Base-by-base conservation (phyloP, 2,888 invertebrate species). In the Dendrolimus pini region DNA sequence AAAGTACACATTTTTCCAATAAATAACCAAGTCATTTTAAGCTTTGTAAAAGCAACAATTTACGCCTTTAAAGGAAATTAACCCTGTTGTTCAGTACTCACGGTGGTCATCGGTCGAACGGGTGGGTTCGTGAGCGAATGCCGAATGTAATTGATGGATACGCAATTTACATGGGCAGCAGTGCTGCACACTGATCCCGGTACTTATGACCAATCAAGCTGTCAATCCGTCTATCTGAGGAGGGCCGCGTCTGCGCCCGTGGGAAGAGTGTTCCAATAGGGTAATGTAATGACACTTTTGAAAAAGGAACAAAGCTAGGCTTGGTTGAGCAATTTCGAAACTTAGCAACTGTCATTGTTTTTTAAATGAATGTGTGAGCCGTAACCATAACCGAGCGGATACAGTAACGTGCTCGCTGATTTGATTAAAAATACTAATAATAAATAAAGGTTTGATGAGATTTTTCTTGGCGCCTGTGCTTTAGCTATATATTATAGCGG, bases 171-270 rank as follows among this genome's bases (percentile, higher is more conserved):
- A 77, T 78, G 75, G 70, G 71, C 74, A 72, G 75, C 71, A 69
- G 69, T 72, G 74, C 75, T 74, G 71, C 73, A 62, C 74, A 59
- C 41, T 56, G 64, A 67, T 72, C 71, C 70, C 75, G 74, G 74
- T 80, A 82, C 83, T 87, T 85, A 84, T 75, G 67, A 69, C 77
- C 86, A 87, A 88, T 88, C 88, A 84, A 77, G 67, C 77, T 85
- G 87, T 88, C 88, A 87, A 83, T 74, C 82, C 77, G 77, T 79
- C 82, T 68, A 71, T 73, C 71, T 58, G 59, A 63, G 65, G 58
- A 58, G 64, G 61, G 60, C 60, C 61, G 68, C 62, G 63, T 62
- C 62, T 62, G 66, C 62, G 68, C 73, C 72, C 86, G 85, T 85
- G 84, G 79, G 85, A 85, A 83, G 74, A 42, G 13, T 55, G 54